Percentiles rank a stretch among this genome's conserved stretches.
These are phyloP conservation scores for Eulithis testata DNA, from an alignment of 2,888 invertebrate species.

Conservation along the genomic window DNA sequence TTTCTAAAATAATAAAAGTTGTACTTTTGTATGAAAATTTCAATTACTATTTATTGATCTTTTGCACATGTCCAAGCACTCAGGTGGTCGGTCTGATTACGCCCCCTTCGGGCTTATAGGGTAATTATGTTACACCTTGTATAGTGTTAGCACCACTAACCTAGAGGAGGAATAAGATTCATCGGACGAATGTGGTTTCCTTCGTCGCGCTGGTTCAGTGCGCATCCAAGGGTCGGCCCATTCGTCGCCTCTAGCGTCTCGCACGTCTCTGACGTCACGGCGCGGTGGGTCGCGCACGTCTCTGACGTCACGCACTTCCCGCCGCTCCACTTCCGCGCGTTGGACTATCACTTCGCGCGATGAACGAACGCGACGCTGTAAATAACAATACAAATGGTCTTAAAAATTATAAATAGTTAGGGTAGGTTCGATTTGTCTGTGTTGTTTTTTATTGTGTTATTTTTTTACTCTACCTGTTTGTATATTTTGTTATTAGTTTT, in stretches of 20 bases:
- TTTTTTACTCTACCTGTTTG: no score
- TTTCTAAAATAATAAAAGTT: no score
- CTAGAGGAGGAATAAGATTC: slow-evolving; percentile 80
- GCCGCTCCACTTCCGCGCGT: slow-evolving; percentile 81
- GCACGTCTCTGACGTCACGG: slow-evolving; percentile 52
- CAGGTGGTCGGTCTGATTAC: no score
- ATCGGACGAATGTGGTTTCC: slow-evolving; percentile 74
- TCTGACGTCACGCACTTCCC: slow-evolving; percentile 48
- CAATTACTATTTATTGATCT: no score
- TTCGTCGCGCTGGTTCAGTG: slow-evolving; percentile 78
- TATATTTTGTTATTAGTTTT: no score
- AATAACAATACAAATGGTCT: not conserved
- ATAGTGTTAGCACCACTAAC: slow-evolving; percentile 46
- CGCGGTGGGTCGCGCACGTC: slow-evolving; percentile 83
- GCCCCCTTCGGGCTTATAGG: no score
- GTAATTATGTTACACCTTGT: no score
- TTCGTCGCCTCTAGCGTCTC: slow-evolving; percentile 88
- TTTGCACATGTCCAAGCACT: no score
- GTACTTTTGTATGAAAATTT: no score
- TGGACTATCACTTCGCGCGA: slow-evolving; percentile 89
- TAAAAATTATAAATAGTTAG: no score
- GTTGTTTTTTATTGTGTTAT: no score
- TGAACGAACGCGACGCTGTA: slow-evolving; percentile 84
- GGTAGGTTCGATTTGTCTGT: no score
- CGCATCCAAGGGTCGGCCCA: slow-evolving; percentile 98